Percentiles rank a stretch among this genome's conserved stretches.
Evolutionary conservation across 2,888 invertebrate genomes (phyloP).

Genomic region (Panzeria rudis): DNA sequence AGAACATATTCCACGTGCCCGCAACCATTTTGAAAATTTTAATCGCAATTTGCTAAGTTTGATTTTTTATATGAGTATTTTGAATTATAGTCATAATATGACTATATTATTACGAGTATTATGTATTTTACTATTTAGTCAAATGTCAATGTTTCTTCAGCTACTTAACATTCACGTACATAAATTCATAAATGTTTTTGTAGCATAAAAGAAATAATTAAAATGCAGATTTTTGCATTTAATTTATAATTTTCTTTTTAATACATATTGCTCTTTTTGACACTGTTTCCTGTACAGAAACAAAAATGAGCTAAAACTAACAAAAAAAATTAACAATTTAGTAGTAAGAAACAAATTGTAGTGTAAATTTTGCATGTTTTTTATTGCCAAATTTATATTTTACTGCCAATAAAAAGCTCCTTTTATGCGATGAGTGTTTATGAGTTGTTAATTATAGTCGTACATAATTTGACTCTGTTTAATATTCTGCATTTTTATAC

Average conservation of each 20-base stretch:
- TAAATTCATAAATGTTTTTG: slow-evolving; percentile 27
- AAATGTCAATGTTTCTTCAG: slow-evolving; percentile 20
- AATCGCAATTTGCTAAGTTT: too few relatives aligned
- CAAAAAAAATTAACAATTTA: slow-evolving; percentile 31
- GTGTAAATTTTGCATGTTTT: slow-evolving; percentile 55
- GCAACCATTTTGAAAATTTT: too few relatives aligned
- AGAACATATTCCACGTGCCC: too few relatives aligned
- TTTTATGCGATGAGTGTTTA: slow-evolving; percentile 58
- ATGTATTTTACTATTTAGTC: background rate
- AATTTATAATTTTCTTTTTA: slow-evolving; percentile 25
- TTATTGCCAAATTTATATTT: slow-evolving; percentile 63
- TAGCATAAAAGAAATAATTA: slow-evolving; percentile 22
- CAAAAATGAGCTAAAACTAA: background rate
- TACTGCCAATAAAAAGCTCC: slow-evolving; percentile 50
- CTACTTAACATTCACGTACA: slow-evolving; percentile 36
- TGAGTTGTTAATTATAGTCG: slow-evolving; percentile 68
- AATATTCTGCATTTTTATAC: slow-evolving; percentile 13
- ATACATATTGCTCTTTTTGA: slow-evolving; percentile 52
- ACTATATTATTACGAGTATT: too few relatives aligned
- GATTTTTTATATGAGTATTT: too few relatives aligned
- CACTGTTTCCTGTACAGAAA: slow-evolving; percentile 51
- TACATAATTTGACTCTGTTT: slow-evolving; percentile 46
- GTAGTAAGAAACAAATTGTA: slow-evolving; percentile 52
- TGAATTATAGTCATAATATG: too few relatives aligned
- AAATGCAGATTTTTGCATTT: slow-evolving; percentile 49